Conservation (phyloP, 2,113 vertebrate genomes). For the Origma solitaria region DNA sequence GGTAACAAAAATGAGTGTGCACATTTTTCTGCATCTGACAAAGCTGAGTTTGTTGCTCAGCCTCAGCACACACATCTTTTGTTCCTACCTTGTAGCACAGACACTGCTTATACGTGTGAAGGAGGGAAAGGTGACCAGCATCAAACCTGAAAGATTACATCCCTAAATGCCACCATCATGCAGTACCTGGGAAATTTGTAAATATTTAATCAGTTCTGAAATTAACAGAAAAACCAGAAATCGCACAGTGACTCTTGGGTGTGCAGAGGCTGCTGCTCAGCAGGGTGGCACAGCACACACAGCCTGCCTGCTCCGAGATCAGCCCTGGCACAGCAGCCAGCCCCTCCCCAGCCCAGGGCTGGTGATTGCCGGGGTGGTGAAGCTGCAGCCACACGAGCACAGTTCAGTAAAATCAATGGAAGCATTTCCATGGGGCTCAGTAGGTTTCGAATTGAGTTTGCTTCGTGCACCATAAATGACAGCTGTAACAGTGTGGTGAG, state of each 20-base stretch:
- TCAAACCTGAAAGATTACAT: neutral
- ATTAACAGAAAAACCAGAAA: neutral
- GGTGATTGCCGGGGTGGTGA: neutral
- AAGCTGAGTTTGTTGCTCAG: neutral
- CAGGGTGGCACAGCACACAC: neutral
- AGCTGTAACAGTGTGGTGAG: fast-evolving
- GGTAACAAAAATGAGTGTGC: neutral
- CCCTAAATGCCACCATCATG: neutral
- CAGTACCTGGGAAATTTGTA: neutral
- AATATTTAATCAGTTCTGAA: neutral
- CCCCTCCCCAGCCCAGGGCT: neutral
- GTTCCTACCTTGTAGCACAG: neutral
- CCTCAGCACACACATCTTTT: neutral
- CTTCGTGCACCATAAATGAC: neutral
- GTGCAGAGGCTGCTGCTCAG: neutral
- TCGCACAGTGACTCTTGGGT: fast-evolving
- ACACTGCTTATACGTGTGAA: fast-evolving
- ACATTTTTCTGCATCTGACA: neutral
- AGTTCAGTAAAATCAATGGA: neutral
- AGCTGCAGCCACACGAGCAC: neutral
- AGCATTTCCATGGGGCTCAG: neutral
- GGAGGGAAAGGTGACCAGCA: neutral
- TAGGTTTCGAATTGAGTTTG: neutral
- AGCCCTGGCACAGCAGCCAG: neutral
- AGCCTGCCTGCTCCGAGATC: fast-evolving